Evolutionary conservation across 2,113 vertebrate genomes (phyloP), one percentile per base, ranked within the genome.

Genomic region (Tragulus kanchil): DNA sequence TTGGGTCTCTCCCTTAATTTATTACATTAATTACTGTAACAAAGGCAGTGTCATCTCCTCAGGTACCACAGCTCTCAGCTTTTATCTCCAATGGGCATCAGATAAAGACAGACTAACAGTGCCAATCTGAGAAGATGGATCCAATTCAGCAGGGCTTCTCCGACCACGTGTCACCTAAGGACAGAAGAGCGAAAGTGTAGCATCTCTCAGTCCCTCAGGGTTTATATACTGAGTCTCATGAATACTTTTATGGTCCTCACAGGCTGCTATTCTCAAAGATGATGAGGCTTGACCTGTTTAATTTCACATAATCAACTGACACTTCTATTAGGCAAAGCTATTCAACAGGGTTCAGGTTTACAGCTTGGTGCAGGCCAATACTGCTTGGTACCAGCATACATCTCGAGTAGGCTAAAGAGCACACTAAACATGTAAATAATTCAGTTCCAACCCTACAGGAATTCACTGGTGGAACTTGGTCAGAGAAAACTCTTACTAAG

Each of bases 1-100:
- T 94, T 94, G 93, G 93, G 69, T 82, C 61, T 85, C 94, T 96
- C 82, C 81, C 84, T 97, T 97, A 96, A 97, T 95, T 96, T 97
- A 96, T 91, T 93, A 95, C 96, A 96, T 95, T 97, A 97, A 97
- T 97, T 97, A 97, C 92, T 94, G 12, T 97, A 97, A 92, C 97
- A 97, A 97, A 97, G 85, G 56, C 96, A 95, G 79, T 97, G 93
- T 95, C 93, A 96, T 96, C 83, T 91, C 71, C 65, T 96, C 75
- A 95, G 97, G 83, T 92, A 95, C 61, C 48, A 85, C 1, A 94
- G 93, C 59, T 94, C 81, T 94, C 90, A 86, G 93, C 50, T 59
- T 87, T 5, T 92, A 90, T 75, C 64, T 87, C 64, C 95, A 96
- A 64, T 64, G 81, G 75, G 81, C 61, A 92, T 96, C 88, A 96